phyloP scores from a whole-genome alignment of 2,113 vertebrate genomes.

The Todiramphus chloris region DNA sequence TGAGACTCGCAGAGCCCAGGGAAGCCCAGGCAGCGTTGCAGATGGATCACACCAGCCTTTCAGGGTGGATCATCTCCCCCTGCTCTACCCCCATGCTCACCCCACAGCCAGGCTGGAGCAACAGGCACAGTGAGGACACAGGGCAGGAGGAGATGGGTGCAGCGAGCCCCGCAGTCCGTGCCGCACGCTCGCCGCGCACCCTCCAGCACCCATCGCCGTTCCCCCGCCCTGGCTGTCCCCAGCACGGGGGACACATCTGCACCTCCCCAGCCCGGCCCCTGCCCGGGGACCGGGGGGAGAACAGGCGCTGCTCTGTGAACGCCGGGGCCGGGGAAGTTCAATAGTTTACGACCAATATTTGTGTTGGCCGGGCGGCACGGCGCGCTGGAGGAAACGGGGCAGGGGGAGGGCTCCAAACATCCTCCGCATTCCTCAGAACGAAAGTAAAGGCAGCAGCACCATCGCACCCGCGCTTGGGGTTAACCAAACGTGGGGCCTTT shows the following conservation, averaged over 20 bases:
- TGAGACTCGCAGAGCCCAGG: background rate
- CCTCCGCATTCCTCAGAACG: constrained; percentile 10
- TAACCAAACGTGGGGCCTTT: background rate
- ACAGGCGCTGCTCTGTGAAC: constrained; percentile 44
- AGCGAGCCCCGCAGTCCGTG: accelerated
- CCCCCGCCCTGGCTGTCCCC: background rate
- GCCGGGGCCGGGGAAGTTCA: constrained; percentile 42
- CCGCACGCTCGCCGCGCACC: accelerated
- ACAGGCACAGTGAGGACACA: accelerated
- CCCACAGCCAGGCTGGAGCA: accelerated
- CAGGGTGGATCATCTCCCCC: too few species aligned
- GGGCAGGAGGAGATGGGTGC: background rate
- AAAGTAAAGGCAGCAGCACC: background rate
- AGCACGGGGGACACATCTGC: background rate
- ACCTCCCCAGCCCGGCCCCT: background rate
- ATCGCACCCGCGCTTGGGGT: background rate
- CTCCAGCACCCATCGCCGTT: background rate
- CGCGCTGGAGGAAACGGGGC: constrained; percentile 46
- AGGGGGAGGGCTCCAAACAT: constrained; percentile 57
- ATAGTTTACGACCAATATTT: constrained; percentile 57
- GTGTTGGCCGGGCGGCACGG: background rate
- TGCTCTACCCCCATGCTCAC: background rate
- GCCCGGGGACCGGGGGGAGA: background rate
- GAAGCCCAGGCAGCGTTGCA: accelerated
- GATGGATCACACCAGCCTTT: too few species aligned